Evolutionary conservation across 92 coral and sea anemone species (phyloP).

Genomic region (Meandrina meandrites): DNA sequence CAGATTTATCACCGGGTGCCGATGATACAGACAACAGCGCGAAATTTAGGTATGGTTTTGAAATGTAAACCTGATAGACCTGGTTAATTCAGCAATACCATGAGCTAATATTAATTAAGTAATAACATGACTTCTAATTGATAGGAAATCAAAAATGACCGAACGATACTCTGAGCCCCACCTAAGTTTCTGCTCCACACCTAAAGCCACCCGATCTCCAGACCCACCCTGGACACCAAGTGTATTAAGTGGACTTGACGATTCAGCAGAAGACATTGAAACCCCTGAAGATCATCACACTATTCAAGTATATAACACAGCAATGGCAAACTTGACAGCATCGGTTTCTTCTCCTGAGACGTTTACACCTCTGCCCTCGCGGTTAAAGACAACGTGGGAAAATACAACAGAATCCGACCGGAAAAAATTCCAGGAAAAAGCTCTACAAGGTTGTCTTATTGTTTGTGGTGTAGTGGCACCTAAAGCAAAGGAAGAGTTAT

Average conservation of each 20-base stretch:
- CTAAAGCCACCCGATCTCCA: slow-evolving; percentile 1
- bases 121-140: too few species aligned
- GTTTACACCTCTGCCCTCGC: slow-evolving; percentile 45
- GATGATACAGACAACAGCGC: too few species aligned
- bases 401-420: slow-evolving; percentile 43
- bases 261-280: not conserved
- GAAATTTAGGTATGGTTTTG: slow-evolving; percentile 1
- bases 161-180: slow-evolving; percentile 1
- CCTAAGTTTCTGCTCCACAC: slow-evolving; percentile 31
- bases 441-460: slow-evolving; percentile 50
- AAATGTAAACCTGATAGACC: too few species aligned
- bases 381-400: slow-evolving; percentile 47
- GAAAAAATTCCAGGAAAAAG: slow-evolving; percentile 43
- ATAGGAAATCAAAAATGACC: not conserved
- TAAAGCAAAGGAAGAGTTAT: slow-evolving; percentile 55
- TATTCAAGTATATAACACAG: slow-evolving; percentile 27
- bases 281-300: slow-evolving; percentile 5
- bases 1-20: too few species aligned
- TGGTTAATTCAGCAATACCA: too few species aligned
- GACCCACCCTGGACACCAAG: slow-evolving; percentile 31
- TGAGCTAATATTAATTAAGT: too few species aligned
- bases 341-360: slow-evolving; percentile 14
- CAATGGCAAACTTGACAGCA: slow-evolving; percentile 34
- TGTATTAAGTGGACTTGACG: slow-evolving; percentile 13
- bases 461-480: slow-evolving; percentile 77